phyloP scores from a whole-genome alignment of 2,113 vertebrate genomes.

The Mus spicilegus region DNA sequence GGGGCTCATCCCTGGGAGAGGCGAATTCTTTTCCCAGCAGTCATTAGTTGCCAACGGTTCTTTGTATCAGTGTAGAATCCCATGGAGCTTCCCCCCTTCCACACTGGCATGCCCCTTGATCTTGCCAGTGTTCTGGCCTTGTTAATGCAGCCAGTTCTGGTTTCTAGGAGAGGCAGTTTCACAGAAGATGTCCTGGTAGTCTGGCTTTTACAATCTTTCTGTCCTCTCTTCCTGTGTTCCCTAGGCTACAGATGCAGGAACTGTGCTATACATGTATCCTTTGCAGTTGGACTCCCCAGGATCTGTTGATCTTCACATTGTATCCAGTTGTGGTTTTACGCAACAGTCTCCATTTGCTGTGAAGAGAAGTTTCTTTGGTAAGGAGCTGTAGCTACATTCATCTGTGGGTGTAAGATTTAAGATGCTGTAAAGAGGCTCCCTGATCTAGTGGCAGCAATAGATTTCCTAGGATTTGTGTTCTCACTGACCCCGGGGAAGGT shows the following conservation, averaged over 20 bases:
- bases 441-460: not conserved
- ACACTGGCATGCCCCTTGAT: not conserved
- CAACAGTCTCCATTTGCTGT: not conserved
- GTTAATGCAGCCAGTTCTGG: not conserved
- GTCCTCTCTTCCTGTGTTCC: no score
- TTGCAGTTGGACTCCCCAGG: not conserved
- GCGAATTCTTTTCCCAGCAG: not conserved
- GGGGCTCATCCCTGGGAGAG: not conserved
- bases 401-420: not conserved
- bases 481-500: not conserved
- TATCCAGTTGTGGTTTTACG: not conserved
- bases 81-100: not conserved
- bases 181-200: not conserved
- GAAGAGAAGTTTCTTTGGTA: not conserved
- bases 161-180: not conserved
- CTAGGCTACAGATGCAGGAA: not conserved
- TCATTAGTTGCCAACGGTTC: not conserved
- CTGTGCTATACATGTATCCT: not conserved
- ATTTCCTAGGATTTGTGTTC: not conserved
- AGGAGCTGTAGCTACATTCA: not conserved
- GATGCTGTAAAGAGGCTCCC: no score
- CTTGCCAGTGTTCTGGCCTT: not conserved
- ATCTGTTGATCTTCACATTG: not conserved
- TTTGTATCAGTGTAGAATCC: not conserved
- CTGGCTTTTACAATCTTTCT: not conserved